These are phyloP conservation scores for Zelleria hepariella DNA, from an alignment of 2,888 invertebrate species.

Conservation along the genomic window DNA sequence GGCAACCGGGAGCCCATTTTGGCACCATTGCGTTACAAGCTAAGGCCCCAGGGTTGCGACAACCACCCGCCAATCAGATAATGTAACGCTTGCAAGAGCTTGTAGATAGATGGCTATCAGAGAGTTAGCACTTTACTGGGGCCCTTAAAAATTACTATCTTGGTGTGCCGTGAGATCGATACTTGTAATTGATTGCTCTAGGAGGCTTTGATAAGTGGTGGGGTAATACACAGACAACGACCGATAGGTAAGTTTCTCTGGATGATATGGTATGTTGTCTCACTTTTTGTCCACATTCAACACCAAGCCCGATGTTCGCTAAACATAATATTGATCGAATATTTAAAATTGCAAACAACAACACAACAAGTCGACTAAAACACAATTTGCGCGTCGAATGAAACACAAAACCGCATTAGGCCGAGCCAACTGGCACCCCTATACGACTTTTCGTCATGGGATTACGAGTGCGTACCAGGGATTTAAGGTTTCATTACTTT, in stretches of 20 bases:
- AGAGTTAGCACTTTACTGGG: neutral
- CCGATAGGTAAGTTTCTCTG: too few relatives aligned
- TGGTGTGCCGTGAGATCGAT: neutral
- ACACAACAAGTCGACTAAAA: conserved; percentile 47
- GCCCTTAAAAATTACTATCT: neutral
- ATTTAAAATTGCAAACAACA: conserved; percentile 43
- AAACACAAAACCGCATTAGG: conserved; percentile 69
- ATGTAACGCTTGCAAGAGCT: conserved; percentile 1
- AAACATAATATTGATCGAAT: neutral
- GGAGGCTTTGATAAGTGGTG: too few relatives aligned
- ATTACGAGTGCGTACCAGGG: conserved; percentile 69
- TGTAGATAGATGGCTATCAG: neutral
- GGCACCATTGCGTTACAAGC: too few relatives aligned
- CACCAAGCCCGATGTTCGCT: too few relatives aligned
- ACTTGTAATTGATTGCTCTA: neutral
- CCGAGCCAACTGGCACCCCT: conserved; percentile 65
- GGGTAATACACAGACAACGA: too few relatives aligned
- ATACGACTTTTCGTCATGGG: conserved; percentile 61
- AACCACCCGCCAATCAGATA: conserved; percentile 4
- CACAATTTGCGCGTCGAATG: conserved; percentile 61
- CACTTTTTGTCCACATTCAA: too few relatives aligned
- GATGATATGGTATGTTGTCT: too few relatives aligned
- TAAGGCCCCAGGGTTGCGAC: conserved; percentile 10
- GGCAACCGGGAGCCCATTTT: too few relatives aligned
- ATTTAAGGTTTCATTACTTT: conserved; percentile 72